Conservation (phyloP, 2,888 invertebrate genomes). For the Agrochola litura region DNA sequence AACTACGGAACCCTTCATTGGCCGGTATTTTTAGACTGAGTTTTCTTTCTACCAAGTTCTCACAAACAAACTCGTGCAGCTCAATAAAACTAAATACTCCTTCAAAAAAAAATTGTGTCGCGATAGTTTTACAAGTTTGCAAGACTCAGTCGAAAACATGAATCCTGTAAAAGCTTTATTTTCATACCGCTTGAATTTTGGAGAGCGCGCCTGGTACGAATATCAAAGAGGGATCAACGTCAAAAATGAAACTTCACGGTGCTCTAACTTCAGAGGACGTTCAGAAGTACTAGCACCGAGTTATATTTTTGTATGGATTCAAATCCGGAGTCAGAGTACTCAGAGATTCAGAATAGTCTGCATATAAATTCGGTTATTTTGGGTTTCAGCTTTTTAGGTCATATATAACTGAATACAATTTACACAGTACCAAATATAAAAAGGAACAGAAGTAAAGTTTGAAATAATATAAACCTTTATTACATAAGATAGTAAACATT, state of each 20-base stretch:
- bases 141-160: slow-evolving; percentile 26
- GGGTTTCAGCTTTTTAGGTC: not conserved
- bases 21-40: not conserved
- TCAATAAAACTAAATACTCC: not conserved
- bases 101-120: not conserved
- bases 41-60: not conserved
- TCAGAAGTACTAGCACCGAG: slow-evolving; percentile 14
- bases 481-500: not conserved
- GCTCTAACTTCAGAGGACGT: slow-evolving; percentile 22
- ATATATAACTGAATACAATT: not conserved
- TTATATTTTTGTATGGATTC: slow-evolving; percentile 16
- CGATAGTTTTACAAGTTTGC: slow-evolving; percentile 24
- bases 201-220: slow-evolving; percentile 23
- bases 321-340: slow-evolving; percentile 14
- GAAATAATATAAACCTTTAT: not conserved
- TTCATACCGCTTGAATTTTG: slow-evolving; percentile 13
- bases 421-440: not conserved
- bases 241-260: slow-evolving; percentile 46
- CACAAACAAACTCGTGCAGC: not conserved
- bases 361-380: not conserved
- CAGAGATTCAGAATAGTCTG: not conserved
- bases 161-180: slow-evolving; percentile 41
- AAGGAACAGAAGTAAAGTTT: no score
- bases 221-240: slow-evolving; percentile 57
- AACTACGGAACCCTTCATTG: not conserved